Base-by-base conservation (phyloP, 2,888 invertebrate species). In the Heterodera filipjevi region DNA sequence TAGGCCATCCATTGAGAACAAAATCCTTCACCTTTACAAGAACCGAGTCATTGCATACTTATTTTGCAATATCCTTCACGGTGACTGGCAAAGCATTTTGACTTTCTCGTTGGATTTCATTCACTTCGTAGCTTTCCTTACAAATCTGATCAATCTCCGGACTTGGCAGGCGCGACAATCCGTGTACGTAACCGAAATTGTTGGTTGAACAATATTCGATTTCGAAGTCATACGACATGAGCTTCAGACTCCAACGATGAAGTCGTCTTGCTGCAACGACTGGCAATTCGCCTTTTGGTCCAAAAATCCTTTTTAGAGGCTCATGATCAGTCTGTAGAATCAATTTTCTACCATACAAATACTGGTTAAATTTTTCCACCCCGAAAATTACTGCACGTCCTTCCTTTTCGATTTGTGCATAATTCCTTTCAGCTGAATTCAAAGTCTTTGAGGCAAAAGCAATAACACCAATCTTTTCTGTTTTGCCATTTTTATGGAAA, bases 331-430 rank as follows among this genome's bases (percentile, higher is more conserved):
- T 85, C 30, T 71, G 76, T 3, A 85, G 82, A 1, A 89, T 89
- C 81, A 91, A 91, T 22, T 86, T 83, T n/a, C 88, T 83, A 90
- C n/a, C n/a, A n/a, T n/a, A n/a, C n/a, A n/a, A n/a, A n/a, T n/a
- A n/a, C n/a, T n/a, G n/a, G n/a, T n/a, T 88, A 83, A 90, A 91
- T 82, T 89, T 89, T 44, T 86, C 85, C 2, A 90, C 86, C 0
- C 89, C 90, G 80, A 87, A 91, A 22, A 90, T 86, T 6, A 90
- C 80, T 19, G 88, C 82, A 44, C 89, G 83, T 1, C 90, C 89
- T 84, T 89, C 87, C 77, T 83, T 89, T 84, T 83, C 84, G 32
- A 85, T 83, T 71, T 85, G 84, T 19, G 70, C 76, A 77, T 85
- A 85, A 75, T 81, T 82, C 53, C 68, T 53, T 72, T 85, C 82